Evolutionary conservation across 2,113 vertebrate genomes (phyloP), one percentile per base, ranked within the genome.

Genomic region (Anguilla japonica): DNA sequence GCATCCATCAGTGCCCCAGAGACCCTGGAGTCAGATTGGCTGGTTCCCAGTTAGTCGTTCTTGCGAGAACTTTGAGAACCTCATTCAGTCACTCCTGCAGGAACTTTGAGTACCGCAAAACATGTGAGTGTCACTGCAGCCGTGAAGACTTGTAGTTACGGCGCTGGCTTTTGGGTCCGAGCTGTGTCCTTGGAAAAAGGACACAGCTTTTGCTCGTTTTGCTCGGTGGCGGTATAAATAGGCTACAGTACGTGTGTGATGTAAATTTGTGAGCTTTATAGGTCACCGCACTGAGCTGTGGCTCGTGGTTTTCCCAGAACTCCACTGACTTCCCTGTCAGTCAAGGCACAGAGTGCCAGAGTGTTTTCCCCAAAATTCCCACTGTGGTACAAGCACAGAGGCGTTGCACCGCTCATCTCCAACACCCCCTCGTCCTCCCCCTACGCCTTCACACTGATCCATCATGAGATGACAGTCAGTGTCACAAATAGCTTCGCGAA

Each of bases 401-500:
- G 39, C 82, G 78, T 56, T 60, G 80, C 88, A 20, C 50, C 41
- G 22, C 53, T 34, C 75, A 26, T 43, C 60, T 63, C 39, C 83
- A 39, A 85, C 84, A 34, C 82, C 71, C 86, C 60, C 88, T 41
- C n/a, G n/a, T n/a, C 82, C 81, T 83, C 89, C 84, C 83, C 67
- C 84, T 85, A 78, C 86, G 60, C 81, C 34, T 87, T 40, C 80
- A 2, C 75, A 71, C 90, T 91, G 91, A 94, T 94, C 94, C 93
- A 94, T 96, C 94, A 94, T 92, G 83, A 85, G 90, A 83, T 93
- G 92, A 93, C 93, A 93, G 93, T 89, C 50, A 90, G 91, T 92
- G 92, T 92, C 93, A 91, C 91, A 96, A 97, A 97, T 97, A 97
- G 95, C 91, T 86, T 87, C 41, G 91, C 91, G 83, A 88, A 90